Evolutionary conservation across 1,140 invertebrate genomes (phyloP), one percentile per base, ranked within the genome.

Genomic region (Lineus longissimus): DNA sequence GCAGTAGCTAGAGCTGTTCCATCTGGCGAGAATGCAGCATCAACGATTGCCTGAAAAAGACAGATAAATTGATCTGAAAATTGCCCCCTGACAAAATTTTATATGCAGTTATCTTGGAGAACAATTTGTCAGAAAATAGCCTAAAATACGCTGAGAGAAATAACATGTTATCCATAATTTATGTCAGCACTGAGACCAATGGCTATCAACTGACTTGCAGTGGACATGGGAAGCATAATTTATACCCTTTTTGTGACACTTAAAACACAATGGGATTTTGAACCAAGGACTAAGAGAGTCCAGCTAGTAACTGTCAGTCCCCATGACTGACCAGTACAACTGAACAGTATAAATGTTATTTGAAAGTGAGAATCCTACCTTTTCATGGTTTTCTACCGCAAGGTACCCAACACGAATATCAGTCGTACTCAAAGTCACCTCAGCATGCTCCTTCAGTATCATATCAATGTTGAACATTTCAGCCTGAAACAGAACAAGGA

Each of bases 21-120:
- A 85, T 97, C 94, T 0, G 94, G 93, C 56, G 93, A 93, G 79
- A 97, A 92, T 17, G 91, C 88, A 23, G 92, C 92, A 82, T 93
- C 91, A 2, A 91, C 86, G 40, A 95, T 89, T n/a, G 87, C 84
- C 65, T 86, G 83, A 23, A 81, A 81, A 66, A 17, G 61, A 22
- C 64, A 27, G 33, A 55, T 30, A 22, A n/a, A n/a, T n/a, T n/a
- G n/a, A n/a, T n/a, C n/a, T n/a, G n/a, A n/a, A n/a, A n/a, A n/a
- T n/a, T n/a, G n/a, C n/a, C n/a, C n/a, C n/a, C n/a, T 15, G 2
- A 23, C n/a, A 62, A 36, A 58, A 1, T 7, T 40, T n/a, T n/a
- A n/a, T n/a, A n/a, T n/a, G n/a, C n/a, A n/a, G n/a, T n/a, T n/a
- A n/a, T n/a, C n/a, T n/a, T n/a, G n/a, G n/a, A n/a, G n/a, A n/a